Base-by-base conservation (phyloP, 2,888 invertebrate genomes). In the Parochlus steinenii region DNA sequence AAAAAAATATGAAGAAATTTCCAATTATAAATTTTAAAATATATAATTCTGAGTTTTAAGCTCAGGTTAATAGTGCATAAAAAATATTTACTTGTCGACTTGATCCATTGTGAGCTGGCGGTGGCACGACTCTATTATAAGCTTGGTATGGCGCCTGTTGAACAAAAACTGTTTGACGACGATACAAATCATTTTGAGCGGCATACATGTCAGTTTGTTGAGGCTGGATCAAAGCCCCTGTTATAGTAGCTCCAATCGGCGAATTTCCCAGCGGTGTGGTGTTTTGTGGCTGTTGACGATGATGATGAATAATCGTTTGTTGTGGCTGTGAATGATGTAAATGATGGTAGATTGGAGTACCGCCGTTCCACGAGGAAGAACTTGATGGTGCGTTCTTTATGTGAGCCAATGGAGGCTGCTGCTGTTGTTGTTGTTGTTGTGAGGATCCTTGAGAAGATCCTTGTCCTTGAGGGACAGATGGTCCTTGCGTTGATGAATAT, bases 151-250 rank as follows among this genome's bases (percentile, higher is more conserved):
- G 56, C 31, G 56, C 53, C 46, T 59, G 59, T 3, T 76, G 73
- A 27, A 76, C 75, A 52, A 77, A 78, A 29, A 78, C 76, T 28
- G 73, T 69, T 29, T 69, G 69, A 11, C 70, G 65, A 44, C 71
- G 69, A 58, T 71, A 80, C 44, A 72, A 59, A 45, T 65, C 65
- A 32, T 69, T 65, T 49, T 74, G 53, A 40, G 56, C 56, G 16
- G 52, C 48, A 39, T 58, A 58, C 26, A 58, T 55, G 31, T 58
- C 58, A 23, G 56, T 56, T 39, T 56, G 36, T 24, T 36, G 36
- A 4, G 36, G 19, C 11, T 29, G 36, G 8, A 36, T n/a, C 3
- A 36, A 11, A 7, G 25, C 5, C 8, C 24, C 32, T 12, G 24
- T 11, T n/a, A n/a, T n/a, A 4, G 19, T 19, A 12, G 17, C 11